A percentile compares a stretch with the other conserved stretches of the same genome.
These are phyloP conservation scores for Crenuchus spilurus DNA, from an alignment of 2,797 vertebrate genomes.

Conservation along the genomic window DNA sequence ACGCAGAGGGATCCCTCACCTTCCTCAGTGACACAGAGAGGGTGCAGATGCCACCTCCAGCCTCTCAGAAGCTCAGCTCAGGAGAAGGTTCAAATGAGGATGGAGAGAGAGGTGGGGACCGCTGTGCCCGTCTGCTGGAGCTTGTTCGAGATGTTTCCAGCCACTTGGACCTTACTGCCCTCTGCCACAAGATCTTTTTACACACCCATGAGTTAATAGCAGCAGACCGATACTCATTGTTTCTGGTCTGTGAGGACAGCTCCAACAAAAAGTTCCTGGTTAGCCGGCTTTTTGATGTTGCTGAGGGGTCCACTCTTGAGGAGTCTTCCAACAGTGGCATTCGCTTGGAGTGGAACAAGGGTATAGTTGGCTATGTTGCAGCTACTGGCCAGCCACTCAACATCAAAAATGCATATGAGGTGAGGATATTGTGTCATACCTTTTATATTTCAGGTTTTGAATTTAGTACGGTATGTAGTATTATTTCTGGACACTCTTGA, in stretches of 20 bases:
- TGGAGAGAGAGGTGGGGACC: constrained; percentile 67
- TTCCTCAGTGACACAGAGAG: constrained; percentile 88
- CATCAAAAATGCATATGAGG: constrained; percentile 96
- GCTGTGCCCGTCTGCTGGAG: constrained; percentile 91
- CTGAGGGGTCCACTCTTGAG: constrained; percentile 93
- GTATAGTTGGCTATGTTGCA: constrained; percentile 94
- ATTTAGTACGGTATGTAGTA: too few species aligned
- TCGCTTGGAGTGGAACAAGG: constrained; percentile 96
- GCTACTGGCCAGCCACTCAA: constrained; percentile 91
- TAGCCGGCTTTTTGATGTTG: constrained; percentile 96
- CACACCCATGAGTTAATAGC: constrained; percentile 94
- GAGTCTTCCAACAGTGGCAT: constrained; percentile 93
- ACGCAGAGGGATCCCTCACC: constrained; percentile 89
- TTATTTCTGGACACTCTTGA: too few species aligned
- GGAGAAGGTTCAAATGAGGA: constrained; percentile 44
- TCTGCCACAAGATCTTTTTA: constrained; percentile 97
- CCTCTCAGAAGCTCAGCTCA: constrained; percentile 63
- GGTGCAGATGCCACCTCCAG: constrained; percentile 81
- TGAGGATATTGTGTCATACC: constrained; percentile 56
- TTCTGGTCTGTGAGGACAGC: constrained; percentile 95
- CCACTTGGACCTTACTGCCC: constrained; percentile 92
- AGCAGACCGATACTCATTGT: constrained; percentile 94
- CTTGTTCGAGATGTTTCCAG: constrained; percentile 96
- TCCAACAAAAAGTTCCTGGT: constrained; percentile 94
- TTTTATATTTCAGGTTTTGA: not conserved